Base-by-base conservation (phyloP, 2,797 vertebrate genomes). In the Macropus fuliginosus region DNA sequence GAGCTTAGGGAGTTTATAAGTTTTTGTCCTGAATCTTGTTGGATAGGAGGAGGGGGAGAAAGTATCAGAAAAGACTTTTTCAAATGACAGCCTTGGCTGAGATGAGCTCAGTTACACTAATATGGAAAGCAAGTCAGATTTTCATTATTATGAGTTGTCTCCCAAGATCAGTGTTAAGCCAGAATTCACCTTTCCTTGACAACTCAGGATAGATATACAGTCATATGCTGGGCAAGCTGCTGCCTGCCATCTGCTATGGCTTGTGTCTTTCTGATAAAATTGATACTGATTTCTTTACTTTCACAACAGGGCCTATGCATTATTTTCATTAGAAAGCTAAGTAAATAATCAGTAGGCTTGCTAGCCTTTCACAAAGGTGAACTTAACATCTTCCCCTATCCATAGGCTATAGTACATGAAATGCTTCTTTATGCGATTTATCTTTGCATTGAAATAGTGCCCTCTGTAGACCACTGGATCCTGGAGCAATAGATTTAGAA, bases 21-120 rank as follows among this genome's bases (percentile, higher is more conserved):
- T 92, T 92, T 46, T 91, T 87, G 62, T 81, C 55, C 56, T 93
- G 40, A 8, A 92, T 97, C 55, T 34, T 92, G 10, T 29, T 95
- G 31, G 50, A 28, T 55, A 54, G 28, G 91, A 3, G 11, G 50
- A 31, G 94, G 92, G 91, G 91, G 28, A 87, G 40, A 87, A 87
- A 27, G 92, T 56, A 92, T 31, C 34, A 46, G 21, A 50, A 57
- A 59, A 96, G 94, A 10, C 5, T 34, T 56, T 54, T 29, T 59
- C 24, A 94, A 95, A 95, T 59, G 28, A 54, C 74, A 92, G 11
- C n/a, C 34, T 92, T 50, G 57, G 14, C 31, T 92, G n/a, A 54
- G 46, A 94, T 97, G 55, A 55, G 27, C 55, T 28, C 40, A 92
- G 31, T 74, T 34, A 62, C 93, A 81, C 1, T 93, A 56, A 90